Base-by-base conservation (phyloP, 2,888 invertebrate genomes). In the Drosophila tripunctata region DNA sequence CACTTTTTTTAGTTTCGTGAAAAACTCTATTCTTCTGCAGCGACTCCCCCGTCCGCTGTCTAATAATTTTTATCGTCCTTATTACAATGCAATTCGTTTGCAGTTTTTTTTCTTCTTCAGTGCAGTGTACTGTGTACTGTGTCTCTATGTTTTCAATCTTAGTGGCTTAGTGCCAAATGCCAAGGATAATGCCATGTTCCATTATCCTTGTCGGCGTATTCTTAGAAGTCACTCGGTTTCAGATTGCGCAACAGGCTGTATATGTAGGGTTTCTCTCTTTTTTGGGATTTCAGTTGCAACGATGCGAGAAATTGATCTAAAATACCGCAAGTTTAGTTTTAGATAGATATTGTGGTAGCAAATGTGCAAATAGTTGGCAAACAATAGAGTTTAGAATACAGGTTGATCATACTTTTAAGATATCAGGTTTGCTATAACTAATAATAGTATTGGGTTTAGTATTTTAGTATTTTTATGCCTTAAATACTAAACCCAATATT, bases 221-320 rank as follows among this genome's bases (percentile, higher is more conserved):
- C 55, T 73, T 44, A 73, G 67, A 73, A 57, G 60, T 61, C 17
- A 8, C n/a, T 8, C 15, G 22, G 1, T 31, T 22, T 47, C 61
- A 60, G 50, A 57, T 76, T 80, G 68, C 64, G 85, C 78, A 80
- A 84, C 81, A 80, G 81, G 68, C 87, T 64, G n/a, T n/a, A n/a
- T n/a, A n/a, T 6, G 27, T 10, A 27, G 45, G 5, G 2, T 45
- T n/a, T n/a, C n/a, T n/a, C n/a, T n/a, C n/a, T n/a, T 10, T 21
- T 27, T 27, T 7, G 15, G 54, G 52, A 57, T 72, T 61, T 55
- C n/a, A 44, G 10, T 10, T 44, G 52, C 10, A n/a, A n/a, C 35
- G 27, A 75, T 51, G 48, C 86, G 58, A 62, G 41, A 80, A 86
- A 86, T 66, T 51, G 73, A 38, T 50, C 43, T 55, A 8, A 41